These are phyloP conservation scores for Xenops minutus DNA, from an alignment of 2,797 vertebrate genomes.

Conservation along the genomic window DNA sequence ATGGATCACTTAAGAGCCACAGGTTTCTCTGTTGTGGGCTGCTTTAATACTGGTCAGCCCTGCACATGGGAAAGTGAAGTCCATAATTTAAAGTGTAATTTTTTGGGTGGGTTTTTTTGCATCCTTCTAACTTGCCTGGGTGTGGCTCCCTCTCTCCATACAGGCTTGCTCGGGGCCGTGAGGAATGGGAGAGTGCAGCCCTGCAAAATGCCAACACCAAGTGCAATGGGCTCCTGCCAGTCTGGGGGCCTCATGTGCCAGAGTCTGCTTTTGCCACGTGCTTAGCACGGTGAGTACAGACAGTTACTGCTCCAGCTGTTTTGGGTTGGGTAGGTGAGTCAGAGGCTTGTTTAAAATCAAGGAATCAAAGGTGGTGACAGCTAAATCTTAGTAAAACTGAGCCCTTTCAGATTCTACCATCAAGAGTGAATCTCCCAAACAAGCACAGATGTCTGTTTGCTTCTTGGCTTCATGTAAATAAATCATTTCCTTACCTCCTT, in stretches of 20 bases:
- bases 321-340: background rate
- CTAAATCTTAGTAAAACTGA: background rate
- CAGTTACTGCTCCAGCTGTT: background rate
- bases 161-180: conserved; percentile 93
- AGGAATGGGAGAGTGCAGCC: conserved; percentile 98
- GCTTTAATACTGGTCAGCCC: background rate
- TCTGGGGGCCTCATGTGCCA: conserved; percentile 98
- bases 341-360: background rate
- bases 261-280: conserved; percentile 98
- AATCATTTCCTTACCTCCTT: background rate
- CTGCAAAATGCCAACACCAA: conserved; percentile 98
- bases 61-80: background rate
- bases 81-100: background rate
- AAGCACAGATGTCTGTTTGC: background rate
- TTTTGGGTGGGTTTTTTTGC: background rate
- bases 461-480: background rate
- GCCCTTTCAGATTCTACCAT: background rate
- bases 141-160: background rate
- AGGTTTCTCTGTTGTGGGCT: background rate
- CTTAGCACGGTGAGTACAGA: conserved; percentile 86
- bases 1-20: background rate
- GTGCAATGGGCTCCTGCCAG: conserved; percentile 97
- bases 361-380: background rate
- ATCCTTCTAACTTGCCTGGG: background rate
- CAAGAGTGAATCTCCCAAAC: background rate